phyloP scores from a whole-genome alignment of 92 coral and sea anemone genomes.

The Chrysogorgia sp. region DNA sequence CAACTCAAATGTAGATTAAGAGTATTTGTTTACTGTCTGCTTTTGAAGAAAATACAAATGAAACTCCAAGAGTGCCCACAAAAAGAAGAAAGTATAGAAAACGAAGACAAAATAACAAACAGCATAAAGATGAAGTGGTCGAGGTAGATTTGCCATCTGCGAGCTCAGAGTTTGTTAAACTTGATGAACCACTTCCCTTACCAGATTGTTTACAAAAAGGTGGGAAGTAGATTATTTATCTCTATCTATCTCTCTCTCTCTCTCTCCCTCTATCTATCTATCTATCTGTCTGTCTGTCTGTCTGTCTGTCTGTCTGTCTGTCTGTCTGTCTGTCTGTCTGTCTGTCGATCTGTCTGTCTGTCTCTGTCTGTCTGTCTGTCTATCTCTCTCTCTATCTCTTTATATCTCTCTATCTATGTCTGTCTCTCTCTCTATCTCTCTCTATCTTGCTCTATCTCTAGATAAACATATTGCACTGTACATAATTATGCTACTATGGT shows the following conservation, averaged over 20 bases:
- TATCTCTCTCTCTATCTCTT: too few relatives aligned
- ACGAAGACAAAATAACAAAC: not conserved
- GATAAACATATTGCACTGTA: too few relatives aligned
- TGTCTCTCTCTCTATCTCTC: too few relatives aligned
- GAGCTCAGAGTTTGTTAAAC: not conserved
- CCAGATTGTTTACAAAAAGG: slow-evolving; percentile 53
- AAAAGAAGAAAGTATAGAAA: slow-evolving; percentile 38
- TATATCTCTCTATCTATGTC: not conserved
- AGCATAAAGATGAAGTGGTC: not conserved
- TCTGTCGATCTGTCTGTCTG: too few relatives aligned
- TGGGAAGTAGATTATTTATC: not conserved
- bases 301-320: not conserved
- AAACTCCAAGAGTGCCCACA: slow-evolving; percentile 23
- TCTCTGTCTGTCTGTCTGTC: not conserved
- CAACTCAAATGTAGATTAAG: too few relatives aligned
- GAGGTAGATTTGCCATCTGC: slow-evolving; percentile 8
- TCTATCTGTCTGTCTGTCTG: too few relatives aligned
- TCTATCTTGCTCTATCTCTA: too few relatives aligned
- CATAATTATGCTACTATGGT: too few relatives aligned
- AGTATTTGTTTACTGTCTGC: not conserved
- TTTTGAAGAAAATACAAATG: not conserved
- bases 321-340: too few relatives aligned
- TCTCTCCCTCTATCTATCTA: not conserved
- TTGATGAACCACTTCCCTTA: slow-evolving; percentile 69
- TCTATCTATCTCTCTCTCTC: not conserved